Percentiles rank a stretch among this genome's conserved stretches.
phyloP scores from a whole-genome alignment of 2,113 vertebrate species.

The Scomber scombrus region DNA sequence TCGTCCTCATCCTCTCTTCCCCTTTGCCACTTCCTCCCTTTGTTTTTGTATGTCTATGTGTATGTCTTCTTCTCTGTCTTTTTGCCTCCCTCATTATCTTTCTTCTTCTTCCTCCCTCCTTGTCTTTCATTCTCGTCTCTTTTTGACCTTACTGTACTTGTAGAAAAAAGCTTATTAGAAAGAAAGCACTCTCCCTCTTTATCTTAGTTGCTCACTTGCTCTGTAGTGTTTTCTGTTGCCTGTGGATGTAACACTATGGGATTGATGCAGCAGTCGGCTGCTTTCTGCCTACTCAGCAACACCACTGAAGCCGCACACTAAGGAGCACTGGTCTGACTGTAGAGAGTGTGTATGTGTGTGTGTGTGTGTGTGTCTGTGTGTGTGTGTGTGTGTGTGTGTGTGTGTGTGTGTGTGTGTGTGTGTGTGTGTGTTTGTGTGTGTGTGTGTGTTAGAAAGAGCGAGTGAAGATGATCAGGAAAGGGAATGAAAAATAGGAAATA shows the following conservation, averaged over 20 bases:
- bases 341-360: neutral
- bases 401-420: neutral
- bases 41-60: neutral
- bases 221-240: constrained; percentile 29
- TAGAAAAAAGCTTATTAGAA: constrained; percentile 11
- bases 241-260: constrained; percentile 42
- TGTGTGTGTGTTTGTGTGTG: neutral
- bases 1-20: neutral
- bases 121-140: neutral
- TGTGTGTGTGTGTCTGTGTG: neutral
- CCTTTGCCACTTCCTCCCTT: neutral
- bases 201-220: neutral
- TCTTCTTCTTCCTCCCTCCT: neutral
- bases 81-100: neutral
- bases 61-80: neutral
- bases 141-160: neutral
- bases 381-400: neutral
- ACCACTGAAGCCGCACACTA: constrained; percentile 15
- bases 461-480: neutral
- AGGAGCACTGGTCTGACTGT: constrained; percentile 5
- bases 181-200: neutral
- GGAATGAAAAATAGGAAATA: neutral
- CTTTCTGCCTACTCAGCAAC: constrained; percentile 66
- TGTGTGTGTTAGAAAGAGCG: neutral
- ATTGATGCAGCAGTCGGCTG: constrained; percentile 48